Conservation (phyloP, 2,797 vertebrate genomes). For the Lithobates sylvaticus region DNA sequence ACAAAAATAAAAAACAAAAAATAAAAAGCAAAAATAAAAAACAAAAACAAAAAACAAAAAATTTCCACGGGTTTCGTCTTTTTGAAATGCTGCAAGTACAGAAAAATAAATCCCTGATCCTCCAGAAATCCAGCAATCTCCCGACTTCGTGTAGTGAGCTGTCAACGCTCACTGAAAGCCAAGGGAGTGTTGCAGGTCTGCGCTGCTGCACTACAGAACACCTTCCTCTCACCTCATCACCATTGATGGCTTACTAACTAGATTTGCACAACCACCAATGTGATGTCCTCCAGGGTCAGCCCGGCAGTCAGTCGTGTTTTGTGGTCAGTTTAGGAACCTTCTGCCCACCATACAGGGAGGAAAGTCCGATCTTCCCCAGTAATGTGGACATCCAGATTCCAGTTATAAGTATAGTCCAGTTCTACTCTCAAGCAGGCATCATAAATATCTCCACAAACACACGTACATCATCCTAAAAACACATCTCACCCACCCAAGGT, state of each 20-base stretch:
- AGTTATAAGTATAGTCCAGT: slow-evolving; percentile 32
- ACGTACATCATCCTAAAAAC: not conserved
- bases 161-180: too few species aligned
- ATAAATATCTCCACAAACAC: slow-evolving; percentile 9
- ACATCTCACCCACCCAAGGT: not conserved
- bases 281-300: not conserved
- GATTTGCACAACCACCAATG: not conserved
- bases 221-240: too few species aligned
- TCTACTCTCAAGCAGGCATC: slow-evolving; percentile 46
- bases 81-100: too few species aligned
- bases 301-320: not conserved
- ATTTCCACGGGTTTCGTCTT: too few species aligned
- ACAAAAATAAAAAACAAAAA: too few species aligned
- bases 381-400: slow-evolving; percentile 15
- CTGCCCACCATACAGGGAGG: not conserved
- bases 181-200: too few species aligned
- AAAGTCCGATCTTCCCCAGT: not conserved
- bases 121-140: too few species aligned
- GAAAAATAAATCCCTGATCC: too few species aligned
- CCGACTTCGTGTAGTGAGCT: too few species aligned
- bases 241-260: not conserved
- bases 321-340: not conserved
- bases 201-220: too few species aligned
- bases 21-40: too few species aligned
- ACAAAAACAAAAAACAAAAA: too few species aligned